Evolutionary conservation across 37 sponge, comb jelly and placozoan genomes (phyloP).

Genomic region (Lycopodina hypogea): DNA sequence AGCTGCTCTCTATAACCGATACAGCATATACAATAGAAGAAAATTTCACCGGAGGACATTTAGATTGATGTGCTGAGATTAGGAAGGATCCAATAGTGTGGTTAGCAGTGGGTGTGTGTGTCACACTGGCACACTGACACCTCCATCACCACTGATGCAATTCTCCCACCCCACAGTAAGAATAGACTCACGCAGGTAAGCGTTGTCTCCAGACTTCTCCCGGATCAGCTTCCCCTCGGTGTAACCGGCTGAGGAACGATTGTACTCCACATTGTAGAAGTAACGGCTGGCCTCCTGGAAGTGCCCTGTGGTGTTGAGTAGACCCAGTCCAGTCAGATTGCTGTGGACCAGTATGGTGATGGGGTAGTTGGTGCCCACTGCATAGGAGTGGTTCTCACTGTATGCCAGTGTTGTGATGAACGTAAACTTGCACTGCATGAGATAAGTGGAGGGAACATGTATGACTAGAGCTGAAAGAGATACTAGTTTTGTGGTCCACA

Average conservation of each 20-base stretch:
- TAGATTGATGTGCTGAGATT: no score
- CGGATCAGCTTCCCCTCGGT: neutral
- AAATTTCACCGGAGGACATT: no score
- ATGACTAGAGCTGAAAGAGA: no score
- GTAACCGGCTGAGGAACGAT: neutral
- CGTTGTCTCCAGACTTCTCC: neutral
- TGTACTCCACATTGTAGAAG: neutral
- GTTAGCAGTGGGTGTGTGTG: no score
- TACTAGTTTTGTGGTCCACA: no score
- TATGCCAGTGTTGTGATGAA: neutral
- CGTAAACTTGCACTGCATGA: neutral
- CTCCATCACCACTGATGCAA: no score
- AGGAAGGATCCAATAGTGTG: no score
- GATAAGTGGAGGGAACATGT: no score
- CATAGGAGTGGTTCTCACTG: neutral
- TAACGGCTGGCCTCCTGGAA: neutral
- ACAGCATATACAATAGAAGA: no score
- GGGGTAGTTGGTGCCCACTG: conserved; percentile 7
- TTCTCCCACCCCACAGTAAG: no score
- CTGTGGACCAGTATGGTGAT: neutral
- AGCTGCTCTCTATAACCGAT: no score
- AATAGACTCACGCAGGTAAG: conserved; percentile 11
- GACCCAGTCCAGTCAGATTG: neutral
- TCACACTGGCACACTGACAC: no score
- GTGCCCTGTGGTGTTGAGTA: neutral